Evolutionary conservation across 2,797 vertebrate species (phyloP).

Genomic region (Florisuga fusca): DNA sequence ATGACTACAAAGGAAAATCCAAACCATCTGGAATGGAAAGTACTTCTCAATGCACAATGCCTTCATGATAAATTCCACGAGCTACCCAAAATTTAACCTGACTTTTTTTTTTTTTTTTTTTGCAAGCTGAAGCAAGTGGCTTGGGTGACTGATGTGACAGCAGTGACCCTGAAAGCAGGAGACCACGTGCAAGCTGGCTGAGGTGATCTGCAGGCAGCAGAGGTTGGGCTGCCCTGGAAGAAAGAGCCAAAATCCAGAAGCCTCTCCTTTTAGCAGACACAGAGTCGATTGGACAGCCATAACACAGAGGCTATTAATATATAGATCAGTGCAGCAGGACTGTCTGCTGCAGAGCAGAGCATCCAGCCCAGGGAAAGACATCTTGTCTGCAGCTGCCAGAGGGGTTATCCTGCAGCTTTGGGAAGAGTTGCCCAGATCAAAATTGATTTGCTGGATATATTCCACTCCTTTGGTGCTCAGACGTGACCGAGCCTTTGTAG

Average conservation of each 20-base stretch:
- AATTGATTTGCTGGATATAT: conserved; percentile 53
- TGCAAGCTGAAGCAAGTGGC: background rate
- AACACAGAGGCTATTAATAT: background rate
- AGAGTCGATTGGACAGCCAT: background rate
- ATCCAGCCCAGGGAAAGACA: conserved; percentile 3
- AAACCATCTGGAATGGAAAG: conserved; percentile 60
- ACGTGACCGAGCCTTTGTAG: conserved; percentile 67
- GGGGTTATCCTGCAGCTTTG: background rate
- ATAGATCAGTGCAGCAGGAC: background rate
- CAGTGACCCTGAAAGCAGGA: background rate
- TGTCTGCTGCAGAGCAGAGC: background rate
- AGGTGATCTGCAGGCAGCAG: background rate
- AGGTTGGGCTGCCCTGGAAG: background rate
- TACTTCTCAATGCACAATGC: background rate
- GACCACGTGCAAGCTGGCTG: fast-evolving
- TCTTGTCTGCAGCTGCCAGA: conserved; percentile 59
- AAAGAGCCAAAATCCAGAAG: background rate
- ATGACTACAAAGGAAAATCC: conserved; percentile 7
- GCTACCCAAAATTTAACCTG: background rate
- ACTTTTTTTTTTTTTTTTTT: background rate
- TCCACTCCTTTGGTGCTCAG: conserved; percentile 59
- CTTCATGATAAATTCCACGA: conserved; percentile 4
- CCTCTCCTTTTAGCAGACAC: background rate
- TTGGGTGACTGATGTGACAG: background rate
- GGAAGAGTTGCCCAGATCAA: conserved; percentile 34